Base-by-base conservation (phyloP, 2,888 invertebrate genomes). In the Amblyteles armatorius region DNA sequence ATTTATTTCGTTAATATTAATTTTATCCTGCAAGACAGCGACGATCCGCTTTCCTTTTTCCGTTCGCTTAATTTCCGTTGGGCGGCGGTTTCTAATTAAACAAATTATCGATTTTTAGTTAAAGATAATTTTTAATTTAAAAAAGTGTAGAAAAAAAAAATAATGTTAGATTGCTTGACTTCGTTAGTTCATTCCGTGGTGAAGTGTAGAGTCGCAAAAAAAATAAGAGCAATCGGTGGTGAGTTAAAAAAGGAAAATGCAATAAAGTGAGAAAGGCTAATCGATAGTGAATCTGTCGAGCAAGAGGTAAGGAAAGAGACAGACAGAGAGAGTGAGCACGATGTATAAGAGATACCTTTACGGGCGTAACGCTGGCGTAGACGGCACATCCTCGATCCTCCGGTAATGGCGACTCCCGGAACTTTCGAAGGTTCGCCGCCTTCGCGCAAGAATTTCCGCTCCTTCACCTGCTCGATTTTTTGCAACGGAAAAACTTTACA, bases 401-500 rank as follows among this genome's bases (percentile, higher is more conserved):
- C 86, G 88, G 88, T 86, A 88, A 90, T 87, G 85, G 84, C 87
- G 88, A 89, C 88, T 73, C 86, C 86, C 88, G 88, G 86, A 83
- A 88, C 84, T 88, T 88, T 88, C 83, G 90, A 85, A 44, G 89
- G 83, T 77, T 86, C 88, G 79, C 88, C 87, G 84, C 88, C 90
- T 88, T 89, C 89, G 89, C 88, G 90, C 82, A 89, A 86, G 79
- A 87, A 80, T 90, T 91, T 91, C 89, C 88, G 89, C 92, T 90
- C 91, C 93, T 92, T 93, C 92, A 93, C 92, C 93, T 93, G 90
- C 88, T 89, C 88, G 84, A 84, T 84, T 84, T 81, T 83, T 86
- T 86, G 86, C 44, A 79, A 16, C 40, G 29, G 29, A 60, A 22
- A 71, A 22, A 52, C 36, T 50, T 60, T 50, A 78, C 26, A 40